phyloP scores from a whole-genome alignment of 2,888 invertebrate genomes.

The Zeuzera pyrina region DNA sequence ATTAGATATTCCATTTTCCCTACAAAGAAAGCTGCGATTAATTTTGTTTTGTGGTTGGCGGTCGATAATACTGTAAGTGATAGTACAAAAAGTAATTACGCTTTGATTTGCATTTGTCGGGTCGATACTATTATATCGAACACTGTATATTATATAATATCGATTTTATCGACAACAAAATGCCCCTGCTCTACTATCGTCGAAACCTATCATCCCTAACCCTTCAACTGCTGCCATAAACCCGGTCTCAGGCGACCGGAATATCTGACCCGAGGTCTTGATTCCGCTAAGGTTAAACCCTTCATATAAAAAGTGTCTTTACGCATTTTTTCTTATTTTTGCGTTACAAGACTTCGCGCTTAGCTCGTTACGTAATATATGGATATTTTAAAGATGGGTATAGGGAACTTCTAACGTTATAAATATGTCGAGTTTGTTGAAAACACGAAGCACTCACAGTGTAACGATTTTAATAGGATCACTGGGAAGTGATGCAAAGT shows the following conservation, averaged over 20 bases:
- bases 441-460: no score
- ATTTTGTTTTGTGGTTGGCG: no score
- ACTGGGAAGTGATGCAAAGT: no score
- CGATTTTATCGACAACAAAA: not conserved
- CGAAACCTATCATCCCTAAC: conserved; percentile 28
- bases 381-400: not conserved
- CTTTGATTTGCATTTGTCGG: no score
- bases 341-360: conserved; percentile 2
- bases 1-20: no score
- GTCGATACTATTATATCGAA: no score
- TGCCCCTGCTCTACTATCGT: not conserved
- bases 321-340: conserved; percentile 21
- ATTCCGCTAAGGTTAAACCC: conserved; percentile 43
- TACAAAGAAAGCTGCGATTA: no score
- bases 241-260: conserved; percentile 22
- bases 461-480: no score
- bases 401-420: no score
- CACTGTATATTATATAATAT: not conserved
- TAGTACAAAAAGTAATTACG: no score
- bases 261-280: conserved; percentile 35
- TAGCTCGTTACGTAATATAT: conserved; percentile 1
- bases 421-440: no score
- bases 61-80: no score
- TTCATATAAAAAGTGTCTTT: conserved; percentile 43
- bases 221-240: conserved; percentile 38